Conservation (phyloP, 2,113 vertebrate species). For the Talpa occidentalis region DNA sequence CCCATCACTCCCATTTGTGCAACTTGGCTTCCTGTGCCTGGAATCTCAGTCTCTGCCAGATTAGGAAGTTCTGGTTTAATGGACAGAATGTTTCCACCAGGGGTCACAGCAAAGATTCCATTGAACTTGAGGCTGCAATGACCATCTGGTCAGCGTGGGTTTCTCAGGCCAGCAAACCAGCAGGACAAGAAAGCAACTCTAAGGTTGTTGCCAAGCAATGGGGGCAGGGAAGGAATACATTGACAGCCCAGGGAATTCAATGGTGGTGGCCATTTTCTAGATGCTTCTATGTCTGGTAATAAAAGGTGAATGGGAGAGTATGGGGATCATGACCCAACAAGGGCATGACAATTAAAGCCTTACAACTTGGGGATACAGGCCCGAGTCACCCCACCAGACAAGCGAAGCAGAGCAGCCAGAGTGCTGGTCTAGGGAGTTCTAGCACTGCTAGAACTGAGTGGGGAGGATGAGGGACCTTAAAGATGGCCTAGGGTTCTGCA, state of each 20-base stretch:
- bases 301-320: background rate
- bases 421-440: background rate
- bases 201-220: background rate
- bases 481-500: background rate
- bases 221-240: background rate
- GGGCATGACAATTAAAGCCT: background rate
- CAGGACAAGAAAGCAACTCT: background rate
- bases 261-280: background rate
- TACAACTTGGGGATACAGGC: background rate
- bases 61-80: background rate
- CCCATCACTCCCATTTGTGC: background rate
- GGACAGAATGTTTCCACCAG: background rate
- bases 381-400: background rate
- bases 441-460: background rate
- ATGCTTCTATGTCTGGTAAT: background rate
- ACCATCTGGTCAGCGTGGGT: background rate
- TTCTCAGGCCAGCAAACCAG: background rate
- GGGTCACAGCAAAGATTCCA: background rate
- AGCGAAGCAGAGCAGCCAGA: background rate
- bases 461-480: background rate
- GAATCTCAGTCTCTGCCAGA: background rate
- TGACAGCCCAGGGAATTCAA: background rate
- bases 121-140: constrained; percentile 21
- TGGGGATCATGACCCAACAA: background rate
- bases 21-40: background rate